A percentile compares a stretch with the other conserved stretches of the same genome.
Conservation (phyloP, 2,797 vertebrate species). For the Decapterus maruadsi region DNA sequence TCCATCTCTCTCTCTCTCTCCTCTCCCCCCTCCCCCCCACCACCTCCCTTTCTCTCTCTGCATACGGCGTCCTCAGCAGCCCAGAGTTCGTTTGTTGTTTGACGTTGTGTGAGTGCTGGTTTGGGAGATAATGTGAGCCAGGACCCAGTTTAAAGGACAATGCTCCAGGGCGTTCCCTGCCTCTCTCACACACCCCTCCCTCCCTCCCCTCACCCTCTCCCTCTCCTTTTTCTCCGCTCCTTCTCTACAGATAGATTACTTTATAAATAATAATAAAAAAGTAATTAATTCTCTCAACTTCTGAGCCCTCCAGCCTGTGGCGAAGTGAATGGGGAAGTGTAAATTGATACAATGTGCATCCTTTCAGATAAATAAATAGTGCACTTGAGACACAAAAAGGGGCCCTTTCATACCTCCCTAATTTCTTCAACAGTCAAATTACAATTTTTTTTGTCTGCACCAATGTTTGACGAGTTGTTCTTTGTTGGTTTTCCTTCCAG, state of each 20-base stretch:
- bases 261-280: constrained; percentile 96
- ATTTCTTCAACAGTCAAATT: constrained; percentile 86
- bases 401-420: constrained; percentile 82
- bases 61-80: constrained; percentile 77
- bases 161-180: constrained; percentile 82
- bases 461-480: constrained; percentile 82
- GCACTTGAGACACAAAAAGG: constrained; percentile 84
- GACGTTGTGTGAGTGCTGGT: constrained; percentile 82
- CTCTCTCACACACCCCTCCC: constrained; percentile 51
- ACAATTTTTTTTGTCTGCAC: constrained; percentile 80
- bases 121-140: constrained; percentile 87
- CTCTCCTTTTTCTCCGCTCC: constrained; percentile 45
- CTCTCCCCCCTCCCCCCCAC: constrained; percentile 31
- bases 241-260: constrained; percentile 88
- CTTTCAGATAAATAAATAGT: constrained; percentile 96
- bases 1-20: not conserved
- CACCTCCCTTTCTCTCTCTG: constrained; percentile 49
- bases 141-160: constrained; percentile 88
- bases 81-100: constrained; percentile 85
- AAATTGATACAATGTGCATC: constrained; percentile 96
- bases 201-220: constrained; percentile 38
- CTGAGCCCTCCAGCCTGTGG: constrained; percentile 92
- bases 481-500: constrained; percentile 77
- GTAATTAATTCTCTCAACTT: constrained; percentile 99
- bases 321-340: constrained; percentile 89